Conservation (phyloP, 2,888 invertebrate genomes). For the Scaptomyza reducta region DNA sequence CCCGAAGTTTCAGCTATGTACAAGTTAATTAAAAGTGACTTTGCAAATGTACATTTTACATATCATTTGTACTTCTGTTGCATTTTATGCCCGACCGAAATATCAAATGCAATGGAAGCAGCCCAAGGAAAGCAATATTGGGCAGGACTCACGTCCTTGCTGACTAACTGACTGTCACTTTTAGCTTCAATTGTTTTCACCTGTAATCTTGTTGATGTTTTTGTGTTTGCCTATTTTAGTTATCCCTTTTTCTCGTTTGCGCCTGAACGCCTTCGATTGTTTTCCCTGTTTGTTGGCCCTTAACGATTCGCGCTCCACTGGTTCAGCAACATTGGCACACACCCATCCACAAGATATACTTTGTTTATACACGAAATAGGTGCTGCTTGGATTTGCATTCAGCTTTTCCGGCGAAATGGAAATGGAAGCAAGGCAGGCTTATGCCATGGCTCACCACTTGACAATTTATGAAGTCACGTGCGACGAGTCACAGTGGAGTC, state of each 20-base stretch:
- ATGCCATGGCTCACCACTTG: conserved; percentile 32
- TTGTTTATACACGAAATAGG: conserved; percentile 9
- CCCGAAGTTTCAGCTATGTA: background rate
- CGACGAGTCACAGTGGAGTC: conserved; percentile 17
- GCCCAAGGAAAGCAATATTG: conserved; percentile 3
- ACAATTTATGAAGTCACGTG: conserved; percentile 61
- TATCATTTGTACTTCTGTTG: conserved; percentile 12
- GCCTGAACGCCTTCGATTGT: conserved; percentile 27
- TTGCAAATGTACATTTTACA: conserved; percentile 2
- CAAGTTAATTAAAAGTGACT: conserved; percentile 37
- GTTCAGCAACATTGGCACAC: conserved; percentile 34
- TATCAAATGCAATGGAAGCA: conserved; percentile 8
- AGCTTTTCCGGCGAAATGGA: conserved; percentile 30
- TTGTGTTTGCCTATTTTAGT: conserved; percentile 33
- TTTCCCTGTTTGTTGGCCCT: conserved; percentile 25
- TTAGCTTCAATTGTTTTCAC: conserved; percentile 27
- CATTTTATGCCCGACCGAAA: conserved; percentile 26
- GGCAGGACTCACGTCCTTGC: background rate
- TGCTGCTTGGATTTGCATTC: conserved; percentile 36
- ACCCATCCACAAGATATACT: conserved; percentile 4
- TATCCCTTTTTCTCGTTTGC: conserved; percentile 11
- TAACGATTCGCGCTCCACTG: conserved; percentile 64
- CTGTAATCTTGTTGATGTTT: conserved; percentile 3
- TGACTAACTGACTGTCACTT: conserved; percentile 12
- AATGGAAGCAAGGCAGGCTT: conserved; percentile 56